Conservation (phyloP, 2,797 vertebrate species). For the Ceryle rudis region DNA sequence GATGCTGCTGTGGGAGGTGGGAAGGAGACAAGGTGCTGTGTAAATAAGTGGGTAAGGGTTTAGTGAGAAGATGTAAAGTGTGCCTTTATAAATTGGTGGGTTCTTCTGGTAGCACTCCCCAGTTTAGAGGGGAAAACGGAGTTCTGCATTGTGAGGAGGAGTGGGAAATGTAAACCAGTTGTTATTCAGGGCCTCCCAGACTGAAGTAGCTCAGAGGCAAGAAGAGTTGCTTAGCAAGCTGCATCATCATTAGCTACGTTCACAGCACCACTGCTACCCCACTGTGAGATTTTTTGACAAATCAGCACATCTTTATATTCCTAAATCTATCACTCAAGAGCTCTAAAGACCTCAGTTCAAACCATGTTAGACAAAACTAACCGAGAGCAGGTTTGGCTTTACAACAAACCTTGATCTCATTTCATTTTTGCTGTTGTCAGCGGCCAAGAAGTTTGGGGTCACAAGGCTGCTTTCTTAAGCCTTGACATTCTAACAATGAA, state of each 20-base stretch:
- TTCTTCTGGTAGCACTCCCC: neutral
- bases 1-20: constrained; percentile 36
- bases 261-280: fast-evolving
- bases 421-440: neutral
- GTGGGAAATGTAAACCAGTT: neutral
- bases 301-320: neutral
- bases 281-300: neutral
- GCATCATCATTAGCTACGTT: fast-evolving
- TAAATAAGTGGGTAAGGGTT: neutral
- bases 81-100: neutral
- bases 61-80: neutral
- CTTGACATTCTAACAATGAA: neutral
- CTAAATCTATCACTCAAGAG: neutral
- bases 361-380: neutral
- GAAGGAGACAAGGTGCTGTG: neutral
- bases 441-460: neutral
- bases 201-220: neutral
- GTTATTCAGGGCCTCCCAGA: neutral
- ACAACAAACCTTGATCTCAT: neutral
- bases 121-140: neutral
- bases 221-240: neutral
- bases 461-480: neutral
- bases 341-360: neutral
- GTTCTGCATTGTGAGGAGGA: neutral
- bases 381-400: neutral